Base-by-base conservation (phyloP, 2,797 vertebrate genomes). In the Craterocephalus amniculus region DNA sequence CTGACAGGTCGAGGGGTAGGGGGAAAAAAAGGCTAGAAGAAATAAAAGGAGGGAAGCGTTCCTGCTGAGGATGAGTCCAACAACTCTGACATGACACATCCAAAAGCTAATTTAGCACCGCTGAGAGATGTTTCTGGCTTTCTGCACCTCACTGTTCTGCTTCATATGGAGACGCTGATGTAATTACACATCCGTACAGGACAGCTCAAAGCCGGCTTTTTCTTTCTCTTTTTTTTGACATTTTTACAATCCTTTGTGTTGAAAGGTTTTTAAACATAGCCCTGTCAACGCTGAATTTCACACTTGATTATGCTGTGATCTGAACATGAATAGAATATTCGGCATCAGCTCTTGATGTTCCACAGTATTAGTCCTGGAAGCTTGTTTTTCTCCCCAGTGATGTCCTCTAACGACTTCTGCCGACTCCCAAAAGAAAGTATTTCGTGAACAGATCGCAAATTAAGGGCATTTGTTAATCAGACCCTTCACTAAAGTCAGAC, bases 41-140 rank as follows among this genome's bases (percentile, higher is more conserved):
- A 52, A 43, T 6, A 49, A 26, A 72, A 70, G 62, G 43, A 54
- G 22, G 57, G 67, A 73, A 67, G 70, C 74, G 77, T 81, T 87
- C 90, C 86, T 86, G 87, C 81, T 35, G 86, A 88, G 79, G 87
- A 92, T 45, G 82, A 89, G 76, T 89, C 86, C 84, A 85, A 90
- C 87, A 89, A 88, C 88, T 88, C 70, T 73, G 82, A 93, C 88
- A 87, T 89, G 91, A 90, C 90, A 84, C 74, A 72, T 89, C 87
- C 78, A 83, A 92, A 91, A 91, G 88, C 88, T 93, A 91, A 94
- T 92, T 93, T 93, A 92, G 73, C 72, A 38, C 75, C 27, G 66
- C 81, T 65, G 78, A 72, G 78, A 90, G 88, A 91, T 83, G 80
- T 81, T 83, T 80, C 74, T 18, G 56, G 79, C 74, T 63, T 72